Conservation (phyloP, 2,888 invertebrate genomes). For the Himalopsyche tibetana region DNA sequence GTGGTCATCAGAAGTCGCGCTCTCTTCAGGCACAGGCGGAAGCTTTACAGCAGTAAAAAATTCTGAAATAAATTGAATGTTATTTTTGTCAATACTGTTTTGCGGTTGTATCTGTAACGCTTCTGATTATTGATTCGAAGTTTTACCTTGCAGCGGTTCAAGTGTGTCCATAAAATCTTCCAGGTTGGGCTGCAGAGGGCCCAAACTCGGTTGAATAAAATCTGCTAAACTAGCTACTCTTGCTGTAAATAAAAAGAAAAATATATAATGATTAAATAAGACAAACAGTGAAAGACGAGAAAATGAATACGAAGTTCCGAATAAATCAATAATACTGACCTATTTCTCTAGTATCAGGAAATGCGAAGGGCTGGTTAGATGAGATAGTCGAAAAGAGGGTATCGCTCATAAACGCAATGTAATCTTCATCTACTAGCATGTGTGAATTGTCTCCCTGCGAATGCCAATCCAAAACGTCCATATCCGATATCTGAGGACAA, state of each 20-base stretch:
- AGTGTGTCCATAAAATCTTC: constrained; percentile 96
- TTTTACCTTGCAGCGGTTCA: constrained; percentile 87
- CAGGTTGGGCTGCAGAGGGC: constrained; percentile 96
- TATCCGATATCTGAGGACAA: constrained; percentile 80
- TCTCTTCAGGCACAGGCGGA: constrained; percentile 80
- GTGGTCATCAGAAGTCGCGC: constrained; percentile 64
- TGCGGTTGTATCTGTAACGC: background rate
- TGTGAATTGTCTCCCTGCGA: constrained; percentile 81
- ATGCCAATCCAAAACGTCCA: constrained; percentile 85
- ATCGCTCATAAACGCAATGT: constrained; percentile 92
- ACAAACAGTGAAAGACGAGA: background rate
- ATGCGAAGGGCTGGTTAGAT: constrained; percentile 92
- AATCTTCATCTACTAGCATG: constrained; percentile 90
- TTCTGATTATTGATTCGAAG: background rate
- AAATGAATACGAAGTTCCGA: background rate
- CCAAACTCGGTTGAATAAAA: constrained; percentile 98
- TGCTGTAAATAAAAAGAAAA: constrained; percentile 75
- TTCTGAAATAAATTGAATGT: constrained; percentile 70
- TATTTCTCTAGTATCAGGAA: constrained; percentile 97
- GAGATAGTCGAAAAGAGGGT: constrained; percentile 92
- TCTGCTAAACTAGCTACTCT: constrained; percentile 93
- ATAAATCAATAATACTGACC: constrained; percentile 76
- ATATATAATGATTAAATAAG: background rate
- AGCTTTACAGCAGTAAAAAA: constrained; percentile 77
- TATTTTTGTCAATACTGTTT: background rate